These are phyloP conservation scores for Hydrozoanthus tunicans DNA, from an alignment of 64 coral and sea anemone genomes.

Conservation along the genomic window DNA sequence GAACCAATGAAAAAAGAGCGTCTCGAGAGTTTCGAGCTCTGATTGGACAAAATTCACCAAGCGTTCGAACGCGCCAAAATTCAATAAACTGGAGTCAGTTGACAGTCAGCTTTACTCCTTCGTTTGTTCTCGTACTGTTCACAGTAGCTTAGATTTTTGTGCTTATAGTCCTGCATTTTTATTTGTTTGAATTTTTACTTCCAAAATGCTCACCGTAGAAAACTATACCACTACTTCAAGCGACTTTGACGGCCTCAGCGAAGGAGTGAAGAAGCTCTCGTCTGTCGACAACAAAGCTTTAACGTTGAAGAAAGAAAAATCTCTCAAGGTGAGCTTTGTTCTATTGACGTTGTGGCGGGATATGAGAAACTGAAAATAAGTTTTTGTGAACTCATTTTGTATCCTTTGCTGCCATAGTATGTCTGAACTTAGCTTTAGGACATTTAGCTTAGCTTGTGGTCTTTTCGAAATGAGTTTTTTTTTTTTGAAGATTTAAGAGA, in stretches of 20 bases:
- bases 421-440: too few species aligned
- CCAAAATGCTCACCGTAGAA: constrained; percentile 51
- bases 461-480: too few species aligned
- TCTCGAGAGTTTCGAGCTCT: not conserved
- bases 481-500: too few species aligned
- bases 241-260: constrained; percentile 27
- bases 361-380: too few species aligned
- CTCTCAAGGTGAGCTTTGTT: constrained; percentile 47
- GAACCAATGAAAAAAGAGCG: constrained; percentile 59
- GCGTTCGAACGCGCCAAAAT: constrained; percentile 65
- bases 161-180: not conserved
- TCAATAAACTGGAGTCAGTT: constrained; percentile 43
- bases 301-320: not conserved
- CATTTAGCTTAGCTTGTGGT: too few species aligned
- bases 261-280: constrained; percentile 53
- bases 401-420: not conserved
- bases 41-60: constrained; percentile 59
- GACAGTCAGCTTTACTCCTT: constrained; percentile 9
- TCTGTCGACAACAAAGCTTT: constrained; percentile 31
- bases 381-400: too few species aligned
- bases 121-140: not conserved
- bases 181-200: not conserved
- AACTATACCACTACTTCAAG: not conserved
- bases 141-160: not conserved
- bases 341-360: not conserved